Evolutionary conservation across 2,113 vertebrate species (phyloP), one percentile per base, ranked within the genome.

Genomic region (Chloroceryle aenea): DNA sequence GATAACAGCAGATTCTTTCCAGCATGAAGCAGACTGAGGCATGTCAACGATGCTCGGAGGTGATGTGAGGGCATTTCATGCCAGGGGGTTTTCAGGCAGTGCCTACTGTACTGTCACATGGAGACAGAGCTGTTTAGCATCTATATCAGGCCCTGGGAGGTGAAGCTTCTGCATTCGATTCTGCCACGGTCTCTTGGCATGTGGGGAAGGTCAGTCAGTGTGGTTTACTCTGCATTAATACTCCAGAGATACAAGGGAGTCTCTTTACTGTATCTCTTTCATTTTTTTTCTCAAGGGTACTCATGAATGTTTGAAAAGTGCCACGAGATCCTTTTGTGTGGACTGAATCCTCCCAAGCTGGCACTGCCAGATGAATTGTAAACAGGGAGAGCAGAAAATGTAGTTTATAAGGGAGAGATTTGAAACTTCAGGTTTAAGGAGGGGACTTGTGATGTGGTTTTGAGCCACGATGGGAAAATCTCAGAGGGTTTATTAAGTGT

Each of bases 1-100:
- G 93, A 93, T 89, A 74, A 83, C n/a, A 91, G 80, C 71, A 40
- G 93, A 71, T 93, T 93, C 83, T 83, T 90, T 80, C 80, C 92
- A 64, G 89, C 8, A 2, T 48, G 82, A 67, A 94, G 59, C 87
- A 77, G 59, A 53, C 63, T 29, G 72, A 75, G 88, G 56, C 79
- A 84, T 96, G 90, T 72, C 79, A 88, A 83, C 1, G 1, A 61
- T 68, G 72, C 68, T 92, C 3, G 0, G 82, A 42, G 95, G 93
- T 92, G 88, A 95, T 38, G 64, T 15, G 79, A 95, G 93, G 95
- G 82, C 88, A 81, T 36, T 71, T 67, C 58, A 16, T 77, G 88
- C 76, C 79, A 50, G 47, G 66, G 73, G 32, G 48, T 38, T 81
- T 90, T 78, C 95, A 78, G 0, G 93, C 83, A 72, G 82, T 86